A percentile compares a stretch with the other conserved stretches of the same genome.
Conservation (phyloP, 2,113 vertebrate species). For the Anhinga rufa region DNA sequence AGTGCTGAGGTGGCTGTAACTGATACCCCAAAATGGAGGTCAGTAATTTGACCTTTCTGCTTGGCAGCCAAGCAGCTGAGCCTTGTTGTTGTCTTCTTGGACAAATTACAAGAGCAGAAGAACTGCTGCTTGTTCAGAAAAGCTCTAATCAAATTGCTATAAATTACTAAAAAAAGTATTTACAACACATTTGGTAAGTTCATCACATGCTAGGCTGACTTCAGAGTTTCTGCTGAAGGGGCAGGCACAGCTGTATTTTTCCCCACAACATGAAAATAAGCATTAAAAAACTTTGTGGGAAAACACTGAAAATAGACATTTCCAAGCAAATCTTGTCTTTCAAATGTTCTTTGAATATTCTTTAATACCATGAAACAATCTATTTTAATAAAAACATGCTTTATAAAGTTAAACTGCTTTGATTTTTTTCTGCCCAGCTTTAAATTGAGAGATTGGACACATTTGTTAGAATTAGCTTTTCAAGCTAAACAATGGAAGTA, state of each 20-base stretch:
- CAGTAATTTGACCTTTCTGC: conserved; percentile 64
- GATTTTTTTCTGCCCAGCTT: not conserved
- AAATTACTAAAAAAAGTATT: not conserved
- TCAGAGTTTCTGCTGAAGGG: not conserved
- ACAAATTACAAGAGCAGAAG: conserved; percentile 41
- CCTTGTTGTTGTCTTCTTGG: conserved; percentile 45
- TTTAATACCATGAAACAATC: not conserved
- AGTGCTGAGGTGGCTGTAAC: conserved; percentile 68
- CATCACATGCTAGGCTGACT: not conserved
- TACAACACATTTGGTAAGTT: not conserved
- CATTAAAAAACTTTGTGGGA: not conserved
- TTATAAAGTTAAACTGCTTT: not conserved
- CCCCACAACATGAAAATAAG: not conserved
- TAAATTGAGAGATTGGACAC: not conserved
- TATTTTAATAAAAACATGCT: not conserved
- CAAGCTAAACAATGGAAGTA: not conserved
- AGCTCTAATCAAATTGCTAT: not conserved
- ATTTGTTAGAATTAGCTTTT: not conserved
- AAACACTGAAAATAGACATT: not conserved
- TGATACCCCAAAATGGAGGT: conserved; percentile 64
- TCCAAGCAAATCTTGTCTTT: not conserved
- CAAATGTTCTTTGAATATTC: not conserved
- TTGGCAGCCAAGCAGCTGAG: conserved; percentile 61
- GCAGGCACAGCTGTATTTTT: not conserved
- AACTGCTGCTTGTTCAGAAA: conserved; percentile 33